A percentile compares a stretch with the other conserved stretches of the same genome.
phyloP scores from a whole-genome alignment of 2,797 vertebrate genomes.

The Enteromius anoplus region DNA sequence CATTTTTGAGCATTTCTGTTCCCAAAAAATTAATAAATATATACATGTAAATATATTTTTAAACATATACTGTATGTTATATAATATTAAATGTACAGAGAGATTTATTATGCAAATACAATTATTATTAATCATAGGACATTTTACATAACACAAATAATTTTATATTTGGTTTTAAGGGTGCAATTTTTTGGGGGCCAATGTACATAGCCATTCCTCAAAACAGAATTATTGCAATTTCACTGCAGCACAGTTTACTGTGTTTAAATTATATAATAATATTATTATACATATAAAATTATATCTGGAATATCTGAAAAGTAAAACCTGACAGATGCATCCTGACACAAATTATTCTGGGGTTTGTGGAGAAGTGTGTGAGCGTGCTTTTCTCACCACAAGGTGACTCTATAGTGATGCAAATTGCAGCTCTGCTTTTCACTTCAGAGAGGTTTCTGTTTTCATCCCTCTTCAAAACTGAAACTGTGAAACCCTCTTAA shows the following conservation, averaged over 20 bases:
- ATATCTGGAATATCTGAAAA: neutral
- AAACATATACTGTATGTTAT: no score
- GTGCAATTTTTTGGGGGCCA: neutral
- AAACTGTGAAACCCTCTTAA: conserved; percentile 2
- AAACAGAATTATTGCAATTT: neutral
- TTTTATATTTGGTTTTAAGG: neutral
- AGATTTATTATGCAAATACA: no score
- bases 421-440: conserved; percentile 11
- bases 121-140: no score
- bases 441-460: conserved; percentile 23
- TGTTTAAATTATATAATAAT: neutral
- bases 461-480: conserved; percentile 31
- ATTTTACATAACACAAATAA: neutral
- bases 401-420: conserved; percentile 20
- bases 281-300: neutral
- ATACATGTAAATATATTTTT: no score
- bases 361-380: neutral
- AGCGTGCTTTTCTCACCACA: neutral
- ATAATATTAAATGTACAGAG: no score
- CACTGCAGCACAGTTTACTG: neutral
- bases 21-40: no score
- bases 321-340: neutral
- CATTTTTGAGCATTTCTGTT: no score
- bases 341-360: neutral
- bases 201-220: neutral